A percentile compares a stretch with the other conserved stretches of the same genome.
Evolutionary conservation across 2,888 invertebrate species (phyloP).

Genomic region (Pachymerium ferrugineum): DNA sequence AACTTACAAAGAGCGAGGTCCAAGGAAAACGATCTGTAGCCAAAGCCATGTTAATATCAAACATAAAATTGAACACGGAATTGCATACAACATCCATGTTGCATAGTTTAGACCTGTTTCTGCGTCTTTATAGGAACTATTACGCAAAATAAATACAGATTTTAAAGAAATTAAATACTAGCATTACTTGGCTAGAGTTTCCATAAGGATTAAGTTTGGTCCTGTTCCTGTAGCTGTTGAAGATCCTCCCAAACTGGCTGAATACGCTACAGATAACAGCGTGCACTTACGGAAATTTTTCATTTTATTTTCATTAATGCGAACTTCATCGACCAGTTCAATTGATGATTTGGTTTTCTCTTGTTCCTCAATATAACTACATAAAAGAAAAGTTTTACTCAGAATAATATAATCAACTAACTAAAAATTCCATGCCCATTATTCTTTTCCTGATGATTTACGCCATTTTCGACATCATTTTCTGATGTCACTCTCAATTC

Average conservation of each 20-base stretch:
- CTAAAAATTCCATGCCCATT: too few relatives aligned
- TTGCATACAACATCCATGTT: constrained; percentile 78
- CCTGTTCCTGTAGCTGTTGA: constrained; percentile 49
- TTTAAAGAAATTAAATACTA: background rate
- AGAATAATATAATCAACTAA: too few relatives aligned
- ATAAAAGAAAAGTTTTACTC: too few relatives aligned
- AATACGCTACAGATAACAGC: constrained; percentile 42
- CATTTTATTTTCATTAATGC: background rate
- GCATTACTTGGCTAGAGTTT: constrained; percentile 39
- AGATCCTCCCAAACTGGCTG: constrained; percentile 49
- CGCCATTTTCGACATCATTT: too few relatives aligned
- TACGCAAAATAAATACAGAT: too few relatives aligned
- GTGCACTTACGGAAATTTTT: background rate
- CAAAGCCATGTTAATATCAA: constrained; percentile 69
- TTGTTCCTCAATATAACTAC: too few relatives aligned
- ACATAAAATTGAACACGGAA: constrained; percentile 74
- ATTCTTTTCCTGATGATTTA: too few relatives aligned
- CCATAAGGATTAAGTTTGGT: constrained; percentile 48
- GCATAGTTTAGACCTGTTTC: constrained; percentile 66
- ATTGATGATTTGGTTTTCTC: background rate
- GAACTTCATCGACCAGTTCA: background rate
- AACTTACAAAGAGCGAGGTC: background rate
- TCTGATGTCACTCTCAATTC: background rate
- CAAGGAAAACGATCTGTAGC: constrained; percentile 54
- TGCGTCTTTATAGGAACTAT: background rate